Percentiles rank a stretch among this genome's conserved stretches.
Conservation (phyloP, 2,797 vertebrate species). For the Fistularia tabacaria region DNA sequence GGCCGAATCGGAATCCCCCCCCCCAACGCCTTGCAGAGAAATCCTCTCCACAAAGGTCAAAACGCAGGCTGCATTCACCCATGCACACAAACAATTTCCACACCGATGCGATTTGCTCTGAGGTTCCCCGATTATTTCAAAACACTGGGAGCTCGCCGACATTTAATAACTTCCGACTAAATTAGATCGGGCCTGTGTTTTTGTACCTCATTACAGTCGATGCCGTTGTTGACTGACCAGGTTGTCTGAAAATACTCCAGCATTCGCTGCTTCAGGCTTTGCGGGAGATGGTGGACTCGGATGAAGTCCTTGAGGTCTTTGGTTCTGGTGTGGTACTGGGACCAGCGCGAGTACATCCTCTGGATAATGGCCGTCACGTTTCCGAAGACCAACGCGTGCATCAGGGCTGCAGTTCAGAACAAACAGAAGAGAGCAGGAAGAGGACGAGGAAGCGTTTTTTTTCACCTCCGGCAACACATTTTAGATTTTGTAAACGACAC, state of each 20-base stretch:
- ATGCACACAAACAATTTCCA: no score
- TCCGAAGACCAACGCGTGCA: slow-evolving; percentile 97
- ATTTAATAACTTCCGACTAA: slow-evolving; percentile 6
- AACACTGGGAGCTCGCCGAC: no score
- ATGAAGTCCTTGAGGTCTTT: slow-evolving; percentile 98
- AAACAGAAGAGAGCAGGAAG: slow-evolving; percentile 8
- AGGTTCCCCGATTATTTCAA: no score
- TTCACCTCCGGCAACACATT: no score
- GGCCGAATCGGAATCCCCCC: no score
- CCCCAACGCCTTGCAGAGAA: no score
- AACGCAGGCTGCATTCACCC: no score
- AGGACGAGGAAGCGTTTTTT: neutral
- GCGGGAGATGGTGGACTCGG: slow-evolving; percentile 92
- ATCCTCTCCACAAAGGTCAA: no score
- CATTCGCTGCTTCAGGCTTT: slow-evolving; percentile 96
- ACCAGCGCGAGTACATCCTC: slow-evolving; percentile 97
- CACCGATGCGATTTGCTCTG: no score
- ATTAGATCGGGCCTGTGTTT: neutral
- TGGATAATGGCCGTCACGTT: slow-evolving; percentile 98
- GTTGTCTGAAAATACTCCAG: slow-evolving; percentile 97
- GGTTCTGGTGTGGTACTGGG: slow-evolving; percentile 95
- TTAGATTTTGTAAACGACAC: no score
- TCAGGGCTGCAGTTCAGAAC: slow-evolving; percentile 78
- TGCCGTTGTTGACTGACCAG: slow-evolving; percentile 97
- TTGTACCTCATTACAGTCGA: slow-evolving; percentile 92